Percentiles rank a stretch among this genome's conserved stretches.
Conservation (phyloP, 2,888 invertebrate species). For the Lamellibrachia satsuma region DNA sequence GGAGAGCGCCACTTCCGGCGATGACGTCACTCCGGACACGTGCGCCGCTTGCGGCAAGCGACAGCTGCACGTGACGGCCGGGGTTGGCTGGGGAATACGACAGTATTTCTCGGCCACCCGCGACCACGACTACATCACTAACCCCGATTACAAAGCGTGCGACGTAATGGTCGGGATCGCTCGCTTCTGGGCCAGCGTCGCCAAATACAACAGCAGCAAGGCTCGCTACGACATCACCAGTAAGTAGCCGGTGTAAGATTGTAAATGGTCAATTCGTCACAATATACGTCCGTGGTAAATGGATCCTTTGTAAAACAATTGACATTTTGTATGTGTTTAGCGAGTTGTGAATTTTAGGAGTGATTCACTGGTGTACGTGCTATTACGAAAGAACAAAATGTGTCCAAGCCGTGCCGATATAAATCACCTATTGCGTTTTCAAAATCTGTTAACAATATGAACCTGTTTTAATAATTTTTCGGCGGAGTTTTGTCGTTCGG, state of each 20-base stretch:
- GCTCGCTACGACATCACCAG: slow-evolving; percentile 55
- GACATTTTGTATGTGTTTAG: no score
- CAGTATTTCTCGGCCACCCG: slow-evolving; percentile 59
- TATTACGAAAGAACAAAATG: no score
- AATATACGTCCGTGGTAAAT: background rate
- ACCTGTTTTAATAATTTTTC: no score
- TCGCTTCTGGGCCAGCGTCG: slow-evolving; percentile 54
- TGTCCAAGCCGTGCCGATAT: no score
- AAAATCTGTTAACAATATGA: no score
- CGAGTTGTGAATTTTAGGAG: no score
- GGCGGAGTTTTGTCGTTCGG: no score
- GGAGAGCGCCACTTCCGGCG: slow-evolving; percentile 49
- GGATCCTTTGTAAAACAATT: no score
- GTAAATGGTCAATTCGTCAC: background rate
- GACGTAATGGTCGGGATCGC: slow-evolving; percentile 58
- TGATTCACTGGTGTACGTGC: no score
- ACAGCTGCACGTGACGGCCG: slow-evolving; percentile 44
- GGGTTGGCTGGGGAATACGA: slow-evolving; percentile 55
- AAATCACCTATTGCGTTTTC: no score
- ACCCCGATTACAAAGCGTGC: slow-evolving; percentile 47
- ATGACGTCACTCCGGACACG: slow-evolving; percentile 41
- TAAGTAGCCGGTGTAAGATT: slow-evolving; percentile 35
- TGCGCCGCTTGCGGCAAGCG: slow-evolving; percentile 29
- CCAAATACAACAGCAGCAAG: slow-evolving; percentile 42
- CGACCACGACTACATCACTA: slow-evolving; percentile 51